Evolutionary conservation across 1,140 invertebrate species (phyloP).

Genomic region (Drosophila sulfurigaster): DNA sequence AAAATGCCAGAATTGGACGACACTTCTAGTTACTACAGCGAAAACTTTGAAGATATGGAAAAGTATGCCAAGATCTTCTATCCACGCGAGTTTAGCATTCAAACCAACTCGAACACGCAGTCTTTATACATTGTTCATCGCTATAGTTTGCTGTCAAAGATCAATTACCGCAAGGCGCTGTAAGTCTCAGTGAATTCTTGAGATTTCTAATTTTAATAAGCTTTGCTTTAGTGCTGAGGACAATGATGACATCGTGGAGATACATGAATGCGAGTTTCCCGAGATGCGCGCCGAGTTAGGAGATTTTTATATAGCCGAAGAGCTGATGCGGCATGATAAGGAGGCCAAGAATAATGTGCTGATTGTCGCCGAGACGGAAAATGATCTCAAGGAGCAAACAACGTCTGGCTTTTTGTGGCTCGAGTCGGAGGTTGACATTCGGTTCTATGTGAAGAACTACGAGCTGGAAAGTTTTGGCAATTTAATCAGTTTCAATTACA

Average conservation of each 20-base stretch:
- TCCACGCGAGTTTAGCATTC: conserved; percentile 50
- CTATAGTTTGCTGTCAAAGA: conserved; percentile 34
- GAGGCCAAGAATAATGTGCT: conserved; percentile 33
- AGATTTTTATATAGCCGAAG: conserved; percentile 77
- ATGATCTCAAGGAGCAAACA: conserved; percentile 26
- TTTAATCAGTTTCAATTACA: conserved; percentile 40
- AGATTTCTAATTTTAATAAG: not conserved
- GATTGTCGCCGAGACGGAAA: conserved; percentile 57
- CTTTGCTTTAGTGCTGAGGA: conserved; percentile 59
- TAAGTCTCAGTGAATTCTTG: conserved; percentile 32
- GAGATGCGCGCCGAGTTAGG: conserved; percentile 57
- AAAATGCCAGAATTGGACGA: conserved; percentile 22
- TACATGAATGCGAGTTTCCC: conserved; percentile 59
- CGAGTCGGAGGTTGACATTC: conserved; percentile 53
- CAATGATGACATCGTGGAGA: conserved; percentile 73
- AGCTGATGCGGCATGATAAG: conserved; percentile 44
- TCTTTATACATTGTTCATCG: conserved; percentile 54
- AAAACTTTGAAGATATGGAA: conserved; percentile 51
- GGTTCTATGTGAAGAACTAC: conserved; percentile 52
- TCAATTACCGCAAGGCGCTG: conserved; percentile 71
- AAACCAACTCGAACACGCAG: conserved; percentile 53
- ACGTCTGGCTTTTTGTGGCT: conserved; percentile 69
- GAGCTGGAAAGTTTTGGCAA: conserved; percentile 65
- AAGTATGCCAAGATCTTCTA: conserved; percentile 41
- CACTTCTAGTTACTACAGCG: conserved; percentile 4